These are phyloP conservation scores for Spizaetus ornatus DNA, from an alignment of 2,113 vertebrate genomes.

Conservation along the genomic window DNA sequence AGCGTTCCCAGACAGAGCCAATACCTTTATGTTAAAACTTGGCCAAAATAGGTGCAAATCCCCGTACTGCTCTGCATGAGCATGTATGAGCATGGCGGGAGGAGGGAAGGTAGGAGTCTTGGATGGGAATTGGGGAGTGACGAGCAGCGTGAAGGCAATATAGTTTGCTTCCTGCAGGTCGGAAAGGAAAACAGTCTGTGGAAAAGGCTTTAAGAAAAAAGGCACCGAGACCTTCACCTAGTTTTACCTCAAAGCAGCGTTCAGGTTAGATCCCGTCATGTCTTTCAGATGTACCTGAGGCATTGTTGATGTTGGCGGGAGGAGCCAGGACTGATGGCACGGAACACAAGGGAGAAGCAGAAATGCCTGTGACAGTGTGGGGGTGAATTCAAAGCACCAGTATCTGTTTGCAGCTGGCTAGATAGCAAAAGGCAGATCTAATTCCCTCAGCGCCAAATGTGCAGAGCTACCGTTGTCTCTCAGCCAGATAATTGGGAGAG, in stretches of 20 bases:
- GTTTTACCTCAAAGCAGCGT: not conserved
- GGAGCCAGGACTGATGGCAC: not conserved
- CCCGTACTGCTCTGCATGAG: accelerated
- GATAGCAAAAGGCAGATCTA: slow-evolving; percentile 25
- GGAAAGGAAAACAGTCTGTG: not conserved
- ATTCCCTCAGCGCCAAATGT: slow-evolving; percentile 1
- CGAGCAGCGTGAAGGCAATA: accelerated
- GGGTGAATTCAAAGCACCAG: not conserved
- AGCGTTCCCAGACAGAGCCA: not conserved
- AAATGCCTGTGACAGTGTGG: not conserved
- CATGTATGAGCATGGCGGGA: not conserved
- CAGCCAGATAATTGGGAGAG: not conserved
- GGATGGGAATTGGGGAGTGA: not conserved
- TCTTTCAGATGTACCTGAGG: slow-evolving; percentile 23
- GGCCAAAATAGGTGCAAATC: not conserved
- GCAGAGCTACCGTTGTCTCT: not conserved
- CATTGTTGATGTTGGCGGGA: slow-evolving; percentile 2
- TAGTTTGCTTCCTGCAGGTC: not conserved
- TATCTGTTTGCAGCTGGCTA: slow-evolving; percentile 12
- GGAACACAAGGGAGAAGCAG: not conserved
- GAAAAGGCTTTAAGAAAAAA: not conserved
- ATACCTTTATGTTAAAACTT: not conserved
- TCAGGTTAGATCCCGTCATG: not conserved
- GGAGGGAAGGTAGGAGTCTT: not conserved
- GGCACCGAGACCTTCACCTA: slow-evolving; percentile 19